Evolutionary conservation across 2,113 vertebrate genomes (phyloP).

Genomic region (Sceloporus tristichus): DNA sequence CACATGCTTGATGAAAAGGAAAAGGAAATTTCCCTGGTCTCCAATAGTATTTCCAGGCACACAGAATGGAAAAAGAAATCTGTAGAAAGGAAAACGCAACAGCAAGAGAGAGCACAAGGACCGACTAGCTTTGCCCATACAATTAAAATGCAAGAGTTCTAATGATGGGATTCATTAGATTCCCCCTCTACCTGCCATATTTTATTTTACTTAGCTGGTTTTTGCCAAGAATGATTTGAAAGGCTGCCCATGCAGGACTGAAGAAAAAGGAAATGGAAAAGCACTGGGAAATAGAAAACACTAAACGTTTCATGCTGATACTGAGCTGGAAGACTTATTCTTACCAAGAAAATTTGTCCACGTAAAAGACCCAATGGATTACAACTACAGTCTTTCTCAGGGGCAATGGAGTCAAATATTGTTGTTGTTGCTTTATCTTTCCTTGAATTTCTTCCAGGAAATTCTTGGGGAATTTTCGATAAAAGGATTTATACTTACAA

Average conservation of each 20-base stretch:
- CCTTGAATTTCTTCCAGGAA: neutral
- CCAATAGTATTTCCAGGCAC: neutral
- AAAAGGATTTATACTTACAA: neutral
- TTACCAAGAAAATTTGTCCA: neutral
- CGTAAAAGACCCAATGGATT: neutral
- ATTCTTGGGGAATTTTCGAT: no score
- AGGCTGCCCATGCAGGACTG: neutral
- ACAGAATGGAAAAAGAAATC: neutral
- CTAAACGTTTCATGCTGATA: neutral
- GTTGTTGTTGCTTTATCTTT: neutral
- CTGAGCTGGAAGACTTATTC: neutral
- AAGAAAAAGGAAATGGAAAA: neutral
- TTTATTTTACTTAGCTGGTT: neutral
- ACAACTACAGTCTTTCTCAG: neutral
- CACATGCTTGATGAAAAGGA: neutral
- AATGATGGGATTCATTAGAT: neutral
- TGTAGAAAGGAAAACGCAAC: neutral
- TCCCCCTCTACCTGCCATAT: neutral
- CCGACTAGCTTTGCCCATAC: neutral
- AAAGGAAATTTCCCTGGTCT: neutral
- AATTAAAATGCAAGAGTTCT: neutral
- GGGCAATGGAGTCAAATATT: neutral
- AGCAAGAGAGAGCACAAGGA: no score
- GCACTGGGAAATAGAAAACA: neutral
- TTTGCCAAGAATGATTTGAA: neutral